A percentile compares a stretch with the other conserved stretches of the same genome.
Evolutionary conservation across 2,888 invertebrate genomes (phyloP).

Genomic region (Coelopa pilipes): DNA sequence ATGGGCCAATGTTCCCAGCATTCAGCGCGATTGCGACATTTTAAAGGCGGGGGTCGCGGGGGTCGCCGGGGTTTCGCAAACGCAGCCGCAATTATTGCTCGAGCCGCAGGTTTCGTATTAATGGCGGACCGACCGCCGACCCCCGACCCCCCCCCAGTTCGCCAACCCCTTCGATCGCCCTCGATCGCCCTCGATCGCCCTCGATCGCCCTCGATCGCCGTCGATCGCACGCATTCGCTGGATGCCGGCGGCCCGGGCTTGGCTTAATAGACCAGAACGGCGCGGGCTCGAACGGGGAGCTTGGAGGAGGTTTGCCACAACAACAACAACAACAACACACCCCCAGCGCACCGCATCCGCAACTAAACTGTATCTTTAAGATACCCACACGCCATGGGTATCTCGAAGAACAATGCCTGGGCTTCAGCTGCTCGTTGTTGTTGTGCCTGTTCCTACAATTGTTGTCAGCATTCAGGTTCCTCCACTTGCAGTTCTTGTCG

Average conservation of each 20-base stretch:
- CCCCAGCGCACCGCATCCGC: background rate
- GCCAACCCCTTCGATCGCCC: background rate
- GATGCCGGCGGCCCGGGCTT: background rate
- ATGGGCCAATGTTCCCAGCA: slow-evolving; percentile 20
- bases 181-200: no score
- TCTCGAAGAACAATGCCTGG: slow-evolving; percentile 19
- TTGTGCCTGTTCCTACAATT: no score
- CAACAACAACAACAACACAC: background rate
- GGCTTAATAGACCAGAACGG: slow-evolving; percentile 39
- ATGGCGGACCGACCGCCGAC: background rate
- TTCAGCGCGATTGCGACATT: slow-evolving; percentile 24
- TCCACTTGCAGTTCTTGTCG: background rate
- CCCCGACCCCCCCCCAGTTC: no score
- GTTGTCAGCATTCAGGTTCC: no score
- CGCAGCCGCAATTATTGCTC: slow-evolving; percentile 21
- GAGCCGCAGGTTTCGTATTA: background rate
- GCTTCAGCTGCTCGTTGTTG: no score
- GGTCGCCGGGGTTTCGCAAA: slow-evolving; percentile 20
- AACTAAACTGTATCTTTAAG: slow-evolving; percentile 28
- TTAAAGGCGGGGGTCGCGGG: background rate
- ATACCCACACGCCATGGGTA: background rate
- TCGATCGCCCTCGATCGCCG: no score
- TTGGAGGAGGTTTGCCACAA: background rate
- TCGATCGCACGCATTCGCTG: no score
- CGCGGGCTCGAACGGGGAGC: background rate